These are phyloP conservation scores for Cryptocheilus praepositus DNA, from an alignment of 2,888 invertebrate species.

Conservation along the genomic window DNA sequence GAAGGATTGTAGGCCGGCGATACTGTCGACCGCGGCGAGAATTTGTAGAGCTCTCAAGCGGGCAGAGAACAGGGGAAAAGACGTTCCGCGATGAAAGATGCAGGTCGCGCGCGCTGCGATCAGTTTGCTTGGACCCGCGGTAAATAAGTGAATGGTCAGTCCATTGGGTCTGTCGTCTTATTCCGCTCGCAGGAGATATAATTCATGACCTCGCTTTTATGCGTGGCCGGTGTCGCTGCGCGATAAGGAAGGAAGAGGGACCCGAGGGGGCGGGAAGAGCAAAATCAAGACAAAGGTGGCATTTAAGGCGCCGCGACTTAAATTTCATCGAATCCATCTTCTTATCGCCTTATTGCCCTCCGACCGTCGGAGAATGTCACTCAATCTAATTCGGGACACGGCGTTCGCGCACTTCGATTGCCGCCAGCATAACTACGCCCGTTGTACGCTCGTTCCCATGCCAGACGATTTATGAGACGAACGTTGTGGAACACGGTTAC, in stretches of 20 bases:
- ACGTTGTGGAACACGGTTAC: too few species aligned
- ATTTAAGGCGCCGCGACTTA: not conserved
- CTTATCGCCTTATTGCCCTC: constrained; percentile 33
- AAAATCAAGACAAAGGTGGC: not conserved
- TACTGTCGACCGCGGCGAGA: constrained; percentile 27
- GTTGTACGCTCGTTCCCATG: too few species aligned
- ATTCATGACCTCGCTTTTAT: constrained; percentile 34
- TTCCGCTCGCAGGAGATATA: constrained; percentile 36
- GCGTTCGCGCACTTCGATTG: too few species aligned
- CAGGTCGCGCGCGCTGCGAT: constrained; percentile 48
- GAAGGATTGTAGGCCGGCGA: constrained; percentile 13
- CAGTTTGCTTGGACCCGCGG: constrained; percentile 44
- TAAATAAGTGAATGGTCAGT: constrained; percentile 48
- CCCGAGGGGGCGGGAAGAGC: not conserved
- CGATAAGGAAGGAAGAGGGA: not conserved
- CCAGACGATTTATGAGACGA: too few species aligned
- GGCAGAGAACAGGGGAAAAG: constrained; percentile 16
- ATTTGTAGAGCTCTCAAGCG: constrained; percentile 27
- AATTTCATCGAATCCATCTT: constrained; percentile 30
- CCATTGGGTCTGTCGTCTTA: constrained; percentile 33
- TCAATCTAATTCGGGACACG: too few species aligned
- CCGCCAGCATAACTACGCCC: too few species aligned
- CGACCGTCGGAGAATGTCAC: not conserved
- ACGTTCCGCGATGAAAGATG: constrained; percentile 44
- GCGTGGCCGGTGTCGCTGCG: constrained; percentile 20